phyloP scores from a whole-genome alignment of 2,113 vertebrate genomes.

The Tinamus guttatus region DNA sequence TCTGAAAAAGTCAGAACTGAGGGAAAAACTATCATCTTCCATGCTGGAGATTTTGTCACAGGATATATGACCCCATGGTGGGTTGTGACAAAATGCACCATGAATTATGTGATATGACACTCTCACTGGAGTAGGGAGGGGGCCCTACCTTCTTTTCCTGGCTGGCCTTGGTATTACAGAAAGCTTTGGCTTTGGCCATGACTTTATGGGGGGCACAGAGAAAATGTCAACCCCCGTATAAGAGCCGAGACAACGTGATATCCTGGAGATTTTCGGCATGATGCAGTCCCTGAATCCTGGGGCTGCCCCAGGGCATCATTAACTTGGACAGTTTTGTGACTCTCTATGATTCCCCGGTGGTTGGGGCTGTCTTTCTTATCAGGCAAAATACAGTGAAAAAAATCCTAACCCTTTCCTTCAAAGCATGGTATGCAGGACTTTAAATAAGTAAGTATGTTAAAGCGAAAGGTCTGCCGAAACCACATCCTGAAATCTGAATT shows the following conservation, averaged over 20 bases:
- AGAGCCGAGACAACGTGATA: background rate
- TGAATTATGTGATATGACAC: background rate
- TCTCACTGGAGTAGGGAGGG: background rate
- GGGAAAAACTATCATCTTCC: background rate
- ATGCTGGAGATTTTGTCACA: background rate
- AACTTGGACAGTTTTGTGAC: background rate
- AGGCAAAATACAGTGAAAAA: background rate
- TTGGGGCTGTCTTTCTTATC: background rate
- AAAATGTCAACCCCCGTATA: background rate
- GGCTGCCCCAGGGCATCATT: background rate
- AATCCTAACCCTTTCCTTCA: background rate
- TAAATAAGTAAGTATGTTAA: background rate
- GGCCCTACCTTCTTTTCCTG: background rate
- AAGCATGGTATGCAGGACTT: background rate
- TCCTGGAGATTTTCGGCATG: background rate
- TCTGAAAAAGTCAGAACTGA: background rate
- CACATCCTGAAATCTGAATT: background rate
- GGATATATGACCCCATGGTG: background rate
- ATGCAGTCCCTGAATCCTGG: background rate
- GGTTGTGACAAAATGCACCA: background rate
- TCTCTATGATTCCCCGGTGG: background rate
- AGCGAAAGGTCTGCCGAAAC: background rate
- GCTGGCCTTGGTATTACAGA: background rate
- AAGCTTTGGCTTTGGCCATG: background rate
- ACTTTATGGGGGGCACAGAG: background rate